These are phyloP conservation scores for Hipparchia sbordonii DNA, from an alignment of 2,888 invertebrate genomes.

Conservation along the genomic window DNA sequence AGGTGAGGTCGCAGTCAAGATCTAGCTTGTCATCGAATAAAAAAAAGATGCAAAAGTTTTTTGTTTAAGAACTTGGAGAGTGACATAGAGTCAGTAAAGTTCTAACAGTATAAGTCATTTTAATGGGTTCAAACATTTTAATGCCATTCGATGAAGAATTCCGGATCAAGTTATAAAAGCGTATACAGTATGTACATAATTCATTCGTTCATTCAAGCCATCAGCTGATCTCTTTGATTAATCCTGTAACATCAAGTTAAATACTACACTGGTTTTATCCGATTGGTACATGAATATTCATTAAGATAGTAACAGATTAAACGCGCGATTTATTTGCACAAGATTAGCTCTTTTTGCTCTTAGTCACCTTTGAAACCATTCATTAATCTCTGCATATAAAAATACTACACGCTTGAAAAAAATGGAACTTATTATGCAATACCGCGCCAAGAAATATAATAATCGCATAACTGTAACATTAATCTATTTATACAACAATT, in stretches of 20 bases:
- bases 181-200: background rate
- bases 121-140: too few species aligned
- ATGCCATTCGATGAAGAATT: too few species aligned
- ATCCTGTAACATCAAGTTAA: background rate
- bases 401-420: background rate
- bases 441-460: background rate
- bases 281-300: slow-evolving; percentile 4
- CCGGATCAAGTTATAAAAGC: too few species aligned
- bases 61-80: too few species aligned
- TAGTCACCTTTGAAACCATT: background rate
- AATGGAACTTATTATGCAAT: slow-evolving; percentile 16
- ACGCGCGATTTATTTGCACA: slow-evolving; percentile 3
- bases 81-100: too few species aligned
- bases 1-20: too few species aligned
- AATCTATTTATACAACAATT: slow-evolving; percentile 2
- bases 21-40: too few species aligned
- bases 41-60: too few species aligned
- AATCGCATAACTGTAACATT: background rate
- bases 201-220: background rate
- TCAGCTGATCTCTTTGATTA: background rate
- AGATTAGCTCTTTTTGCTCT: background rate
- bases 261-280: background rate
- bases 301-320: slow-evolving; percentile 1
- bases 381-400: slow-evolving; percentile 6
- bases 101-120: too few species aligned